A percentile compares a stretch with the other conserved stretches of the same genome.
Evolutionary conservation across 2,113 vertebrate genomes (phyloP).

Genomic region (Neogale vison): DNA sequence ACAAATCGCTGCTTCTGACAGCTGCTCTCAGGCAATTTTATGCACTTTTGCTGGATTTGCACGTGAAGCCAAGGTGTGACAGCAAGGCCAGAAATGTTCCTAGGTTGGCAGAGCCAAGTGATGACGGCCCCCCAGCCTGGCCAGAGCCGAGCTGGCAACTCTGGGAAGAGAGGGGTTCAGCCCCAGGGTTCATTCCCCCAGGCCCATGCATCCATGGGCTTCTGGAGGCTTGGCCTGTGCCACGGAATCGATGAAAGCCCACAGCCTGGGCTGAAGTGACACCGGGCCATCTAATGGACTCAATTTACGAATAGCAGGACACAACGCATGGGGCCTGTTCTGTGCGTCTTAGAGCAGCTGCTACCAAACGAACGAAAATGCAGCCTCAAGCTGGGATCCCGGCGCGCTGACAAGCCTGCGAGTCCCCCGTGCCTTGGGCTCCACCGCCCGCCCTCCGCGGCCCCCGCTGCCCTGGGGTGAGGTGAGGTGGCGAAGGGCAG

Average conservation of each 20-base stretch:
- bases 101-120: not conserved
- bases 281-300: not conserved
- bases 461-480: no score
- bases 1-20: not conserved
- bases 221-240: not conserved
- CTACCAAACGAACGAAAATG: not conserved
- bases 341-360: not conserved
- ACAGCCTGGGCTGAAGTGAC: not conserved
- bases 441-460: accelerated
- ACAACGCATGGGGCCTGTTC: accelerated
- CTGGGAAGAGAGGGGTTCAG: not conserved
- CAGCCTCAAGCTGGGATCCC: accelerated
- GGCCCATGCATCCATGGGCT: accelerated
- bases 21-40: not conserved
- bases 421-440: not conserved
- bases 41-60: not conserved
- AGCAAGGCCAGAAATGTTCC: not conserved
- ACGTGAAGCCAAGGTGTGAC: not conserved
- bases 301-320: not conserved
- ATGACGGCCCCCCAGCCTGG: not conserved
- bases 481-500: not conserved
- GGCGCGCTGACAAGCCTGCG: not conserved
- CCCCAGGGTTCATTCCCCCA: not conserved
- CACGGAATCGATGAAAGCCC: not conserved
- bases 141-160: not conserved